Percentiles rank a stretch among this genome's conserved stretches.
phyloP scores from a whole-genome alignment of 37 sponge, comb jelly and placozoan genomes.

The Beroe forskalii region DNA sequence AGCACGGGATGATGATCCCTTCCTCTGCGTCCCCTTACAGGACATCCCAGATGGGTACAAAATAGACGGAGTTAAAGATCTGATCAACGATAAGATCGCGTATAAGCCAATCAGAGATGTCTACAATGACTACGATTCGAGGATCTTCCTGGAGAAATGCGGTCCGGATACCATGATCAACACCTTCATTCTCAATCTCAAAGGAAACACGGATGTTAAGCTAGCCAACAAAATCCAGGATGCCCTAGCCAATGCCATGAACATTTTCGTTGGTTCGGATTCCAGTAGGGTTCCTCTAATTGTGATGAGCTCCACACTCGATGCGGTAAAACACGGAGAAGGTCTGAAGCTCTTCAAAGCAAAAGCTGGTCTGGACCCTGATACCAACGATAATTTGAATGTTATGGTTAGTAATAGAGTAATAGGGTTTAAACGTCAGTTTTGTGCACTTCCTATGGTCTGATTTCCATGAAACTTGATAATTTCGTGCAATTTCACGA shows the following conservation, averaged over 20 bases:
- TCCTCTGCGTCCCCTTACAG: slow-evolving; percentile 1
- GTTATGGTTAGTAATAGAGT: no score
- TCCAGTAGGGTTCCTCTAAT: neutral
- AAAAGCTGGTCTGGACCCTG: neutral
- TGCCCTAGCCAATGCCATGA: neutral
- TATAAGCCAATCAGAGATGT: neutral
- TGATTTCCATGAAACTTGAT: no score
- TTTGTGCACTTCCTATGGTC: no score
- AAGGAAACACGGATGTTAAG: neutral
- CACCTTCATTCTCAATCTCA: neutral
- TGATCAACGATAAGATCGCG: neutral
- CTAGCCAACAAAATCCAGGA: neutral
- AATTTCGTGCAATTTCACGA: no score
- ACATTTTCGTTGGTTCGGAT: neutral
- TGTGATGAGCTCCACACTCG: neutral
- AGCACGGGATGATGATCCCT: neutral
- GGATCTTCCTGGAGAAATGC: neutral
- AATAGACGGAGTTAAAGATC: neutral
- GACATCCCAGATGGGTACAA: neutral
- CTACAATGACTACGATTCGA: neutral
- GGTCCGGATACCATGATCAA: slow-evolving; percentile 2
- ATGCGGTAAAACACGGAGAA: neutral
- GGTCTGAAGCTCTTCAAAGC: neutral
- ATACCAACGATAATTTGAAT: neutral
- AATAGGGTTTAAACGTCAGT: no score